A percentile compares a stretch with the other conserved stretches of the same genome.
These are phyloP conservation scores for Crioceris asparagi DNA, from an alignment of 2,888 invertebrate species.

Conservation along the genomic window DNA sequence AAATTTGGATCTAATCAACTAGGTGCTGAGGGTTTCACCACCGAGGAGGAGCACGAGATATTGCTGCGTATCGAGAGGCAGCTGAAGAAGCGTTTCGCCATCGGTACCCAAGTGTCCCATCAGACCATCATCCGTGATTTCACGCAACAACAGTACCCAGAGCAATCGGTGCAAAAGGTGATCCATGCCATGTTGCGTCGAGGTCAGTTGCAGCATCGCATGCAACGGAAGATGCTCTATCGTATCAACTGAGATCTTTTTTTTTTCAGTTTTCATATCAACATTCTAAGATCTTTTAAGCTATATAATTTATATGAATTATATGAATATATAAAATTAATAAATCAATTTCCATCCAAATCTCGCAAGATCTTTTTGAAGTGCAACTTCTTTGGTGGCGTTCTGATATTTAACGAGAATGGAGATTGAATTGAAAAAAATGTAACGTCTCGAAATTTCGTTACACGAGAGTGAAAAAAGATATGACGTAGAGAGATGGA, in stretches of 20 bases:
- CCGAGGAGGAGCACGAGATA: slow-evolving; percentile 88
- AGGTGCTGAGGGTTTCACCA: slow-evolving; percentile 97
- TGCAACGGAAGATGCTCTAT: slow-evolving; percentile 95
- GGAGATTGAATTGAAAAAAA: too few relatives aligned
- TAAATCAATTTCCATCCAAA: neutral
- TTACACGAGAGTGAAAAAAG: too few relatives aligned
- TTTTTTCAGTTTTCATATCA: too few relatives aligned
- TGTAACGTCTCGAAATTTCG: too few relatives aligned
- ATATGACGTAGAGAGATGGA: too few relatives aligned
- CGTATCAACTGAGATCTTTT: slow-evolving; percentile 74
- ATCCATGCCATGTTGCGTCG: slow-evolving; percentile 88
- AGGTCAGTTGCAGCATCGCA: slow-evolving; percentile 90
- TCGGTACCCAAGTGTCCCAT: slow-evolving; percentile 95
- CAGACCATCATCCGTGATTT: slow-evolving; percentile 88
- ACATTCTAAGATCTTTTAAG: too few relatives aligned
- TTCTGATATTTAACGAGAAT: too few relatives aligned
- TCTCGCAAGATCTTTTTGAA: too few relatives aligned
- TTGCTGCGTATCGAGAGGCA: slow-evolving; percentile 86
- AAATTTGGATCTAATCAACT: too few relatives aligned
- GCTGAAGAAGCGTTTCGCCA: slow-evolving; percentile 83
- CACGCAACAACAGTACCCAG: slow-evolving; percentile 73
- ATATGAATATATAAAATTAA: neutral
- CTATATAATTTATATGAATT: neutral
- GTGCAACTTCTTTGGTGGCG: too few relatives aligned
- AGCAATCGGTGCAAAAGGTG: slow-evolving; percentile 79